phyloP scores from a whole-genome alignment of 2,888 invertebrate genomes.

The Antheraea assamensis region DNA sequence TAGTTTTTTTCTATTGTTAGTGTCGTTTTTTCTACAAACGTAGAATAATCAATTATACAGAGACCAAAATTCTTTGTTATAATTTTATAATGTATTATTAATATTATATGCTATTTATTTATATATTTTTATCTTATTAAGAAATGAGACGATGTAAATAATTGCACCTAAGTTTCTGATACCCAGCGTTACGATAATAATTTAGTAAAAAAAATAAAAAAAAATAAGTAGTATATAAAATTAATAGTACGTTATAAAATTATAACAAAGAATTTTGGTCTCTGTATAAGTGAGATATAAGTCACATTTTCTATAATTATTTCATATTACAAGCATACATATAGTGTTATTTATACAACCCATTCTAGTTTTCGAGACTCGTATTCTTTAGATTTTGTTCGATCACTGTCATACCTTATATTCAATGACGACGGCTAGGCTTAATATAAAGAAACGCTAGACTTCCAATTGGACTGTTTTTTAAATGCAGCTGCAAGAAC shows the following conservation, averaged over 20 bases:
- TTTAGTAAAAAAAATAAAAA: background rate
- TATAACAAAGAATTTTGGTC: background rate
- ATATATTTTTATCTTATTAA: background rate
- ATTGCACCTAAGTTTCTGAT: slow-evolving; percentile 4
- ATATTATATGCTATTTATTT: background rate
- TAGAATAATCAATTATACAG: too few species aligned
- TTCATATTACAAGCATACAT: too few species aligned
- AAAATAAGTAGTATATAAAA: background rate
- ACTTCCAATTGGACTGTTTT: too few species aligned
- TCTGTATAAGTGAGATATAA: background rate
- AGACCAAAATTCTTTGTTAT: background rate
- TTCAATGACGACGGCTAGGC: too few species aligned
- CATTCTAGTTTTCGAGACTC: too few species aligned
- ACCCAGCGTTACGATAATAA: slow-evolving; percentile 1
- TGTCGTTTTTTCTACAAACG: too few species aligned
- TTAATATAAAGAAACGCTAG: too few species aligned
- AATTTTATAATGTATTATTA: background rate
- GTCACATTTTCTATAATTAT: background rate
- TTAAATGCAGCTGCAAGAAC: too few species aligned
- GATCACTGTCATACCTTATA: too few species aligned
- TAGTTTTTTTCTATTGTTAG: too few species aligned
- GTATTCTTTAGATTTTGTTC: too few species aligned
- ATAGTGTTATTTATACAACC: too few species aligned
- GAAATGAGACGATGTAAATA: slow-evolving; percentile 3
- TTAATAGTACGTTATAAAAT: background rate